phyloP scores from a whole-genome alignment of 1,140 invertebrate species.

The Ceratina calcarata region DNA sequence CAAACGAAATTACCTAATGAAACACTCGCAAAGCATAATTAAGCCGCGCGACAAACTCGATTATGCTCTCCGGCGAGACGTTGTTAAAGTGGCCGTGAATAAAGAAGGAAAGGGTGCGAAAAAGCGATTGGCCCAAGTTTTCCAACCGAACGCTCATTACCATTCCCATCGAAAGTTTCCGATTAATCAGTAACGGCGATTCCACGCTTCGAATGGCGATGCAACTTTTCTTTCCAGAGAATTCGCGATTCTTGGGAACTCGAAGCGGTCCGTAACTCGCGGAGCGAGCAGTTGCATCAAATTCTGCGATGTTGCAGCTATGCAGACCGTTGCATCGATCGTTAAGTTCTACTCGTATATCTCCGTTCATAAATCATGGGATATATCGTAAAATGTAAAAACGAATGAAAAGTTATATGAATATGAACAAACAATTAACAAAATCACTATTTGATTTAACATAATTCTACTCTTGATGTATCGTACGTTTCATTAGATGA shows the following conservation, averaged over 20 bases:
- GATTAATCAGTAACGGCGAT: slow-evolving; percentile 30
- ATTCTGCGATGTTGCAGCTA: not conserved
- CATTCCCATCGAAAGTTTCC: slow-evolving; percentile 55
- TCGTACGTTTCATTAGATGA: no score
- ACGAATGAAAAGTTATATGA: no score
- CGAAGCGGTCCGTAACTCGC: not conserved
- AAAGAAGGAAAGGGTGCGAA: not conserved
- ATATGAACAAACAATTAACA: no score
- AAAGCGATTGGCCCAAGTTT: slow-evolving; percentile 26
- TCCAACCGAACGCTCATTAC: slow-evolving; percentile 34
- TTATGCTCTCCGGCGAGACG: not conserved
- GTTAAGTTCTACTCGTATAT: no score
- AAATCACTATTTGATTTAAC: no score
- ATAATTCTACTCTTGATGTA: no score
- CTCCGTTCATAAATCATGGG: no score
- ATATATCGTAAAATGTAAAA: no score
- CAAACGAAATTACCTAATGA: slow-evolving; percentile 2
- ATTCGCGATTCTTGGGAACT: no score
- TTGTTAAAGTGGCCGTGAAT: not conserved
- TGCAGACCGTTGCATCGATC: not conserved
- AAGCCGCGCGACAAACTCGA: slow-evolving; percentile 16
- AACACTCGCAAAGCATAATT: slow-evolving; percentile 3
- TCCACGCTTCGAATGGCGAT: not conserved
- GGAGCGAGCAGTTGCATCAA: not conserved
- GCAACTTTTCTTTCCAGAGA: not conserved